Conservation (phyloP, 2,888 invertebrate species). For the Drosophila paramelanica region DNA sequence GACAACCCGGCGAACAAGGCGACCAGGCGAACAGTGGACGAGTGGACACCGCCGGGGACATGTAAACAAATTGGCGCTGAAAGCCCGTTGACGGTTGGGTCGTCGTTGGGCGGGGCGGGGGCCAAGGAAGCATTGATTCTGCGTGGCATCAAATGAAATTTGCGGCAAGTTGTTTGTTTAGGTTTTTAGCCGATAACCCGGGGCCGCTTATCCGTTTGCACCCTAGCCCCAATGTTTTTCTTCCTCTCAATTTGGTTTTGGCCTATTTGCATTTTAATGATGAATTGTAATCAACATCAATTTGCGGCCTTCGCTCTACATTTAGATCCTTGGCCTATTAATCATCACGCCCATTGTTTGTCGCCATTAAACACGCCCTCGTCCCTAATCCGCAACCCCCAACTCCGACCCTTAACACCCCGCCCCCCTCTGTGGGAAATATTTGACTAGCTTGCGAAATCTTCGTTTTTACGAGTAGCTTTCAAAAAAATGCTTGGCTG, state of each 20-base stretch:
- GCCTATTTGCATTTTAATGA: constrained; percentile 66
- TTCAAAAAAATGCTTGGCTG: constrained; percentile 1
- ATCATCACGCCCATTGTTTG: constrained; percentile 57
- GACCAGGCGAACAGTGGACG: constrained; percentile 22
- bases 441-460: constrained; percentile 39
- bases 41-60: constrained; percentile 47
- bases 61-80: constrained; percentile 77
- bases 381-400: not conserved
- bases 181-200: constrained; percentile 29
- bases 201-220: not conserved
- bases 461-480: not conserved
- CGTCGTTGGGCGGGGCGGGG: constrained; percentile 35
- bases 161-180: constrained; percentile 68
- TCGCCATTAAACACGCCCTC: not conserved
- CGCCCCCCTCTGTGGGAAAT: constrained; percentile 10
- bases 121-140: constrained; percentile 41
- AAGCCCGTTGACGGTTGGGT: constrained; percentile 60
- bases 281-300: constrained; percentile 74
- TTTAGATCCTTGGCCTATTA: constrained; percentile 51
- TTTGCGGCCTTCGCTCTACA: constrained; percentile 43
- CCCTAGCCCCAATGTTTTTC: constrained; percentile 36
- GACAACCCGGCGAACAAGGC: constrained; percentile 11
- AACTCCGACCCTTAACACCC: not conserved
- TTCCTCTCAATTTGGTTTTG: constrained; percentile 30
- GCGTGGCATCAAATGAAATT: constrained; percentile 46